Evolutionary conservation across 2,113 vertebrate species (phyloP).

Genomic region (Tichodroma muraria): DNA sequence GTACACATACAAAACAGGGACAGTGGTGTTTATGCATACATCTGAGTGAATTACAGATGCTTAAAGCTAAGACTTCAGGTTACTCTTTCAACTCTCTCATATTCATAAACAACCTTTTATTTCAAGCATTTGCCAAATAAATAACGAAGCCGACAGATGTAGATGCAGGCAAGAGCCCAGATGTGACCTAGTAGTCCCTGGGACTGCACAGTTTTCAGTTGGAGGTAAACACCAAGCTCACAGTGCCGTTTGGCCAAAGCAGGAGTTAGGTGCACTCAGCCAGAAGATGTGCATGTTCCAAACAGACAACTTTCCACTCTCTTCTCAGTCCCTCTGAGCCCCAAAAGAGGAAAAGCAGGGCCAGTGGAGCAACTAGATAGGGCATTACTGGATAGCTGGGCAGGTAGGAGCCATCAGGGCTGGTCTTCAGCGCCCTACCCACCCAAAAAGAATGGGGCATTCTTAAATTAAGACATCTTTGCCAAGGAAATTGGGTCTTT

Average conservation of each 20-base stretch:
- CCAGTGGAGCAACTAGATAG: not conserved
- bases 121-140: not conserved
- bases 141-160: not conserved
- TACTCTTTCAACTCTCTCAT: not conserved
- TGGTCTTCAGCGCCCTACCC: not conserved
- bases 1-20: not conserved
- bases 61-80: not conserved
- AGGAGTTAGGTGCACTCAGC: not conserved
- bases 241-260: not conserved
- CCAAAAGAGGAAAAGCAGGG: not conserved
- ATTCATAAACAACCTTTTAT: not conserved
- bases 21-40: not conserved
- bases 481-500: not conserved
- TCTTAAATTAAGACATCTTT: not conserved
- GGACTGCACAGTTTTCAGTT: not conserved
- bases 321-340: not conserved
- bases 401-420: not conserved
- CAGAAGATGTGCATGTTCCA: not conserved
- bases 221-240: not conserved
- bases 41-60: not conserved
- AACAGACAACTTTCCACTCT: not conserved
- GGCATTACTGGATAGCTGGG: not conserved
- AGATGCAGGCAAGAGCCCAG: not conserved
- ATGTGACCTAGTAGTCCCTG: not conserved
- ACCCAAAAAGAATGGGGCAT: accelerated